Conservation (phyloP, 1,140 invertebrate species). For the Polyergus mexicanus region DNA sequence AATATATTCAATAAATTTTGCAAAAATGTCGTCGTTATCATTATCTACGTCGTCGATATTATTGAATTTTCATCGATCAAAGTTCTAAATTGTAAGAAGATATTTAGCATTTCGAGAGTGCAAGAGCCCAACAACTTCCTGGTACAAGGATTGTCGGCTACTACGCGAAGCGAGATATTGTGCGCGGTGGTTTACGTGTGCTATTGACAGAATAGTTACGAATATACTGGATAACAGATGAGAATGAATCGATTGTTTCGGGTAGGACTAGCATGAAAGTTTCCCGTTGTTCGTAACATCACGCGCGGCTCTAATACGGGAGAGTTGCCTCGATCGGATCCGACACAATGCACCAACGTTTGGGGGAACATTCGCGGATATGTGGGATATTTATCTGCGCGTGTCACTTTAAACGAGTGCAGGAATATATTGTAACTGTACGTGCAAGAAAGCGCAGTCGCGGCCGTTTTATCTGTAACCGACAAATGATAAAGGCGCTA, state of each 20-base stretch:
- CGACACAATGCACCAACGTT: constrained; percentile 43
- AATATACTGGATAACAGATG: constrained; percentile 66
- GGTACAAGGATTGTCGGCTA: constrained; percentile 41
- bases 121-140: background rate
- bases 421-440: constrained; percentile 24
- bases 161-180: constrained; percentile 58
- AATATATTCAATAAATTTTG: constrained; percentile 18
- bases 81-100: background rate
- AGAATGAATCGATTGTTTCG: constrained; percentile 49
- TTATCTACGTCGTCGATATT: background rate
- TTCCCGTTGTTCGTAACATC: constrained; percentile 50
- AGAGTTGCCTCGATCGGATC: constrained; percentile 41
- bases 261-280: constrained; percentile 35
- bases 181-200: constrained; percentile 60
- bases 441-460: constrained; percentile 24
- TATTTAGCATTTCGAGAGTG: background rate
- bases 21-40: background rate
- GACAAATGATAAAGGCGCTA: constrained; percentile 51
- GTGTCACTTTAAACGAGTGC: constrained; percentile 54
- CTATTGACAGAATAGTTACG: constrained; percentile 71
- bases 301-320: constrained; percentile 4
- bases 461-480: constrained; percentile 40
- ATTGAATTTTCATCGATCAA: background rate
- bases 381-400: constrained; percentile 52
- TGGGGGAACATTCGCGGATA: constrained; percentile 45